Evolutionary conservation across 92 coral and sea anemone species (phyloP), one percentile per base, ranked within the genome.

Genomic region (Epizoanthus stellaris): DNA sequence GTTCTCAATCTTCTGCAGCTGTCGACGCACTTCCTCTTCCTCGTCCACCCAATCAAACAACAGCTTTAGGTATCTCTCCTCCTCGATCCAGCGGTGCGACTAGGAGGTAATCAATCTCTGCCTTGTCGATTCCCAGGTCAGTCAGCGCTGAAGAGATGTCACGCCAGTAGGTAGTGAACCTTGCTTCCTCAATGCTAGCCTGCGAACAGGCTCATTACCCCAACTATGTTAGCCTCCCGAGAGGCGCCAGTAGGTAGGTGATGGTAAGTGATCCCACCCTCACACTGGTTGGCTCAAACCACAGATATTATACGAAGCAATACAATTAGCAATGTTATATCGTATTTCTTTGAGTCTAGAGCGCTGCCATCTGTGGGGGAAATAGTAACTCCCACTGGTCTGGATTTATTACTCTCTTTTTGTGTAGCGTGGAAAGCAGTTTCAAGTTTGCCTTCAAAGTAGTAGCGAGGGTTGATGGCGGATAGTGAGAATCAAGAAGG

Each of bases 261-360:
- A 56, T 10, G 85, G 85, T 20, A 12, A 7, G 0, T 15, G 13
- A 16, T 58, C 21, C 85, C 85, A 79, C 2, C 70, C 64, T 59
- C 72, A 45, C 57, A 42, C 70, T 49, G 91, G 94, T 34, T 83
- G 69, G 58, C 23, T 42, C 2, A 85, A 85, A 11, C 94, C 89
- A 88, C 95, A 92, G 62, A 92, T 92, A 68, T 82, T n/a, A n/a
- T 92, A 54, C 90, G 82, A 12, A 92, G 80, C n/a, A 92, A 88
- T 16, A 89, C 81, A 60, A 89, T 77, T 14, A 92, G 76, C 43
- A 92, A 87, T 67, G 92, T 92, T 57, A 92, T 79, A 23, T 92
- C 95, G 52, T 86, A 92, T 8, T 85, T 74, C 36, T 63, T 82
- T 52, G 93, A 92, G 36, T 85, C 89, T 74, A 93, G 95, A 12